phyloP scores from a whole-genome alignment of 2,113 vertebrate genomes.

The Phyllostomus hastatus region DNA sequence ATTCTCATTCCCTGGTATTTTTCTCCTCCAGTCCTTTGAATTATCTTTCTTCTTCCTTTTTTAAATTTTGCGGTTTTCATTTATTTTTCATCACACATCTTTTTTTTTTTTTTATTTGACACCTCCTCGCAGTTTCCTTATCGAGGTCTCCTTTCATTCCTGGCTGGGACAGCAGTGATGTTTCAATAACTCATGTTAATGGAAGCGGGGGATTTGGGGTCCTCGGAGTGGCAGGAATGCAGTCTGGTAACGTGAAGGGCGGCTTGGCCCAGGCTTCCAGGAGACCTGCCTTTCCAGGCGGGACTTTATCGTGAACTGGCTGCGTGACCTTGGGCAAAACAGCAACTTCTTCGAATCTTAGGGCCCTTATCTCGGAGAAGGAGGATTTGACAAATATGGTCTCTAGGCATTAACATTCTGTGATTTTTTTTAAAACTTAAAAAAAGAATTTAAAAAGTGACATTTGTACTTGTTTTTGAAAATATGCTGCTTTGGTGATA shows the following conservation, averaged over 20 bases:
- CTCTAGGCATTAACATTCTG: neutral
- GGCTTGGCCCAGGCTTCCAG: neutral
- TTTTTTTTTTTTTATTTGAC: neutral
- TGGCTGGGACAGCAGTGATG: neutral
- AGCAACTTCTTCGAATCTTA: neutral
- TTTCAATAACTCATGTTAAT: neutral
- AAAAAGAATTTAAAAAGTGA: neutral
- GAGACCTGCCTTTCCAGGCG: neutral
- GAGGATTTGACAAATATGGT: neutral
- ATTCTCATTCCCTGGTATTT: slow-evolving; percentile 8
- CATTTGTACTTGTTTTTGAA: slow-evolving; percentile 24
- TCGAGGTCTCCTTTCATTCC: neutral
- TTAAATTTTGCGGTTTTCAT: neutral
- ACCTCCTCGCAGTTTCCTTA: neutral
- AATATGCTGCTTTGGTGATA: slow-evolving; percentile 54
- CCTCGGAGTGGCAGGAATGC: neutral
- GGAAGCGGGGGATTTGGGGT: neutral
- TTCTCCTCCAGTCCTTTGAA: slow-evolving; percentile 12
- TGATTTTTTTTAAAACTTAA: neutral
- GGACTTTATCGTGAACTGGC: neutral
- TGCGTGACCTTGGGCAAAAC: slow-evolving; percentile 25
- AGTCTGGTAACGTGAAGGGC: neutral
- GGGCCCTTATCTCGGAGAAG: slow-evolving; percentile 37
- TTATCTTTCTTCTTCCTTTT: neutral
- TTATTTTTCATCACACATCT: slow-evolving; percentile 13